A percentile compares a stretch with the other conserved stretches of the same genome.
Conservation (phyloP, 2,113 vertebrate species). For the Promerops cafer region DNA sequence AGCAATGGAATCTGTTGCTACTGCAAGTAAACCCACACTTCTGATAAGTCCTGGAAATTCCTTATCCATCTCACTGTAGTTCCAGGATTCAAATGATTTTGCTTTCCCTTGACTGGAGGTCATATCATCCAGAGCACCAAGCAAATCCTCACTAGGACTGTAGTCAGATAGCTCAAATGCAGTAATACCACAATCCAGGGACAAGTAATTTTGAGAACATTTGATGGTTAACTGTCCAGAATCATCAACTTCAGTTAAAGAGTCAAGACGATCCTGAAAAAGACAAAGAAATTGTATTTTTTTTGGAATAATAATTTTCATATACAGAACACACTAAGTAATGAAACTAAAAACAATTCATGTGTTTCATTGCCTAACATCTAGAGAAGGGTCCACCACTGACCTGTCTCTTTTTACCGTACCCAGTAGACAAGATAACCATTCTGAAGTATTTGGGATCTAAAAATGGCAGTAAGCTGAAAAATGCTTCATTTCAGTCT, state of each 20-base stretch:
- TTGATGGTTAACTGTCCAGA: conserved; percentile 96
- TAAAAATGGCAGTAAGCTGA: neutral
- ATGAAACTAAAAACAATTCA: neutral
- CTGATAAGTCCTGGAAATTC: conserved; percentile 81
- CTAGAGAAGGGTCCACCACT: neutral
- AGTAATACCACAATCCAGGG: conserved; percentile 96
- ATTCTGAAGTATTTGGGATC: neutral
- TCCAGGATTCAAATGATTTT: conserved; percentile 76
- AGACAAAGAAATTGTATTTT: conserved; percentile 5
- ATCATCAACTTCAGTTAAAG: conserved; percentile 93
- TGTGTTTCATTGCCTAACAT: neutral
- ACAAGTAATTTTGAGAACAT: conserved; percentile 97
- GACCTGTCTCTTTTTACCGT: neutral
- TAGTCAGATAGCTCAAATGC: conserved; percentile 95
- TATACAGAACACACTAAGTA: neutral
- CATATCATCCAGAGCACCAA: conserved; percentile 65
- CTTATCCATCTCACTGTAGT: conserved; percentile 78
- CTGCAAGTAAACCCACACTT: conserved; percentile 81
- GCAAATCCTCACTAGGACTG: conserved; percentile 88
- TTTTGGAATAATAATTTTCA: neutral
- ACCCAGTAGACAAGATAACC: neutral
- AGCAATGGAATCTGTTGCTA: conserved; percentile 68
- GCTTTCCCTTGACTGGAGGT: conserved; percentile 65
- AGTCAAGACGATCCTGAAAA: conserved; percentile 89
- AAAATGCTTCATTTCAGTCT: neutral